These are phyloP conservation scores for Myotis daubentonii DNA, from an alignment of 2,797 vertebrate genomes.

Conservation along the genomic window DNA sequence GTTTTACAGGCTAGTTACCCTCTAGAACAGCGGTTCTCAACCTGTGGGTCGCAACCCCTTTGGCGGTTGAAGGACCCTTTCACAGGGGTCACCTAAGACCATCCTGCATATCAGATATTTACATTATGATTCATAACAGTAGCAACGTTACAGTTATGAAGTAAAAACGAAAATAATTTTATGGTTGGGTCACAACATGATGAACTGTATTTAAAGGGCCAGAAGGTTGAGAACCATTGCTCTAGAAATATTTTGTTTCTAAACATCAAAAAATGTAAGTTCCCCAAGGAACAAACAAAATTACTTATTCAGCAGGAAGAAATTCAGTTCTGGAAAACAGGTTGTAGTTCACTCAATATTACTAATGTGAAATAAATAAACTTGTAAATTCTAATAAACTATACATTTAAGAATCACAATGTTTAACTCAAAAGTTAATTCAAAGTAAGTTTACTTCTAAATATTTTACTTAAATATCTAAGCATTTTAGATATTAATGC, in stretches of 20 bases:
- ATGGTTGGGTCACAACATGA: too few species aligned
- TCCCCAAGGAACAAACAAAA: conserved; percentile 61
- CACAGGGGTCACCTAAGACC: too few species aligned
- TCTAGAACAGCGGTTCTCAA: neutral
- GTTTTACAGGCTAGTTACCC: neutral
- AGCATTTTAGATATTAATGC: conserved; percentile 6
- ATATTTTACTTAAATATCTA: conserved; percentile 51
- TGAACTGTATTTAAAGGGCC: too few species aligned
- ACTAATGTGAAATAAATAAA: conserved; percentile 60
- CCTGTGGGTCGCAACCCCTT: too few species aligned
- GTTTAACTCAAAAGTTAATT: conserved; percentile 59
- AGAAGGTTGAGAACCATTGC: too few species aligned
- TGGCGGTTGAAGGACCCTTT: too few species aligned
- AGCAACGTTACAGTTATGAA: too few species aligned
- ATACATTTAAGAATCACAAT: conserved; percentile 31
- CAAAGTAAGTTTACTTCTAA: conserved; percentile 47
- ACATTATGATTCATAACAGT: too few species aligned
- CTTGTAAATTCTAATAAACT: conserved; percentile 1
- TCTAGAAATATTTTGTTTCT: conserved; percentile 38
- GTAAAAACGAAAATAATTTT: too few species aligned
- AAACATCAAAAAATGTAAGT: conserved; percentile 38
- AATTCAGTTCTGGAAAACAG: conserved; percentile 44
- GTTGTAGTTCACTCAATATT: conserved; percentile 31
- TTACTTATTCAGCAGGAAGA: neutral
- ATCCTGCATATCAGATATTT: too few species aligned